Base-by-base conservation (phyloP, 2,113 vertebrate species). In the Corapipo altera region DNA sequence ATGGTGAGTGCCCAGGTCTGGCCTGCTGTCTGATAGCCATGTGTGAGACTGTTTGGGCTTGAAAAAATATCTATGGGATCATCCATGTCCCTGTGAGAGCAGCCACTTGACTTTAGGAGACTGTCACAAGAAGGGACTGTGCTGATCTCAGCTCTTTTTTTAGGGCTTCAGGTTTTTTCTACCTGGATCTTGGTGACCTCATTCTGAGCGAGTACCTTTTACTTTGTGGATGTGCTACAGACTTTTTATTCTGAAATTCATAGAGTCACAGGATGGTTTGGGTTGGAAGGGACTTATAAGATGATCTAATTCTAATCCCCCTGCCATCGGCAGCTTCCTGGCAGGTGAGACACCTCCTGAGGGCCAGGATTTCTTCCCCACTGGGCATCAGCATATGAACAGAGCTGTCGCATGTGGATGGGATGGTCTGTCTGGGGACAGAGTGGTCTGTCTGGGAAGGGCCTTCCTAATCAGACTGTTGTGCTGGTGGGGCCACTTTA, bases 331-430 rank as follows among this genome's bases (percentile, higher is more conserved):
- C n/a, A 8, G 11, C n/a, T 70, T 82, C 46, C 58, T 5, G 2
- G 23, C 0, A 5, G 33, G 23, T 2, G 2, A 58, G 37, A 52
- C 8, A 19, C 7, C 22, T 85, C 62, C 37, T 54, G 30, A 59
- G 24, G 18, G 32, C 21, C 3, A 9, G 32, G 39, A 41, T 74
- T 58, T 70, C 71, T 57, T 69, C 37, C n/a, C 41, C 1, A 2
- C 8, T 27, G 72, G 74, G 35, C 2, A 28, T 78, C 19, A 74
- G 52, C 57, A 76, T 71, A 61, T 27, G 69, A 65, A 52, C 4
- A 75, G 48, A 46, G 49, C 6, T 1, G 1, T 30, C 79, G 58
- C 28, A 0, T 21, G 61, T 48, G 33, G 74, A 37, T 2, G 10
- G 35, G 28, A 48, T 23, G 9, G 12, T 66, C 55, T 59, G n/a